Evolutionary conservation across 2,888 invertebrate species (phyloP).

Genomic region (Yponomeuta sedellus): DNA sequence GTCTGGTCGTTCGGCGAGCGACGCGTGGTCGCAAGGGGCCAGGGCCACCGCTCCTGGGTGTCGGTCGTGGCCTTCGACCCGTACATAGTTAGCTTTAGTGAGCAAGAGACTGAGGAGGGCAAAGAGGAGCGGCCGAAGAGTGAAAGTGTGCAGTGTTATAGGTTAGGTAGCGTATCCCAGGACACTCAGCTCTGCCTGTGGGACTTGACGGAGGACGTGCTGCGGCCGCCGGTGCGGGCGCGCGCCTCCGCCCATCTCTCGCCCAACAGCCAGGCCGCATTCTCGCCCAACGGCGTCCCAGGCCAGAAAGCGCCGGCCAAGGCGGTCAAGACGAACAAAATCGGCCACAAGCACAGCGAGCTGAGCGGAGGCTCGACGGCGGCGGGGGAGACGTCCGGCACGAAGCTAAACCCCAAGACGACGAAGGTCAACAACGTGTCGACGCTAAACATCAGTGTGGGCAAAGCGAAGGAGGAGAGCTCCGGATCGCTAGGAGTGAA

Average conservation of each 20-base stretch:
- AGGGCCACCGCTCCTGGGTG: slow-evolving; percentile 99
- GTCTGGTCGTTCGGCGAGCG: slow-evolving; percentile 96
- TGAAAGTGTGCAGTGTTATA: slow-evolving; percentile 80
- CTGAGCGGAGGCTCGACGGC: slow-evolving; percentile 37
- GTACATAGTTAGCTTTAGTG: slow-evolving; percentile 84
- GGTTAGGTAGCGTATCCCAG: slow-evolving; percentile 96
- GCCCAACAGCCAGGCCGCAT: slow-evolving; percentile 36
- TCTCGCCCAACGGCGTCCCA: slow-evolving; percentile 48
- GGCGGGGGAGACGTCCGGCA: slow-evolving; percentile 52
- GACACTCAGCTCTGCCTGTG: slow-evolving; percentile 98
- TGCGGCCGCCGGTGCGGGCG: slow-evolving; percentile 82
- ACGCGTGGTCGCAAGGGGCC: slow-evolving; percentile 96
- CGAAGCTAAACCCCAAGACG: slow-evolving; percentile 36
- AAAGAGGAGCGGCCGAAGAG: slow-evolving; percentile 50
- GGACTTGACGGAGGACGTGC: slow-evolving; percentile 97
- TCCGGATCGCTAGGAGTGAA: slow-evolving; percentile 73
- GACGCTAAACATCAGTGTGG: slow-evolving; percentile 62
- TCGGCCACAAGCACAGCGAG: slow-evolving; percentile 58
- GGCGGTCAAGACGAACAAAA: slow-evolving; percentile 48
- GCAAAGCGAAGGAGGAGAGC: slow-evolving; percentile 57
- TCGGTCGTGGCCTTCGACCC: slow-evolving; percentile 97
- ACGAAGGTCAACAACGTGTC: slow-evolving; percentile 49
- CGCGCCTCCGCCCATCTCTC: slow-evolving; percentile 59
- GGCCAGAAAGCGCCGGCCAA: slow-evolving; percentile 41
- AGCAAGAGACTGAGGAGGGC: slow-evolving; percentile 78